These are phyloP conservation scores for Typhlichthys eigenmanni DNA, from an alignment of 2,797 vertebrate species.

Conservation along the genomic window DNA sequence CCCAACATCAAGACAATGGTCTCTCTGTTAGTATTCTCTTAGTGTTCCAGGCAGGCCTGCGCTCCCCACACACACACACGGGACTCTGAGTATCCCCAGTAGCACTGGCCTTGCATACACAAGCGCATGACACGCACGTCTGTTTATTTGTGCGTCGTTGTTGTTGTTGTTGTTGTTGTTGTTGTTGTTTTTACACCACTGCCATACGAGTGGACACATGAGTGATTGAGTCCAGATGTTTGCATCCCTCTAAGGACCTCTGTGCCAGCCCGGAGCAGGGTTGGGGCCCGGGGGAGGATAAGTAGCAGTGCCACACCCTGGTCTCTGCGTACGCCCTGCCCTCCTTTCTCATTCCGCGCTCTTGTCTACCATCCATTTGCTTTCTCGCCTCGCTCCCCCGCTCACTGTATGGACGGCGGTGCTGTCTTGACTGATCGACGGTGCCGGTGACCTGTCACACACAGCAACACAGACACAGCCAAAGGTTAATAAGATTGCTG, in stretches of 20 bases:
- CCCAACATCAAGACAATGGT: slow-evolving; percentile 73
- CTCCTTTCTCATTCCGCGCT: slow-evolving; percentile 1
- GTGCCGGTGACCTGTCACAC: slow-evolving; percentile 60
- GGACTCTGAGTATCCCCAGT: background rate
- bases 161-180: background rate
- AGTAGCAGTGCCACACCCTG: background rate
- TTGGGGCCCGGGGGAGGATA: slow-evolving; percentile 3
- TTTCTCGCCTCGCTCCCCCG: slow-evolving; percentile 1
- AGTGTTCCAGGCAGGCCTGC: slow-evolving; percentile 51
- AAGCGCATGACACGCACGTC: slow-evolving; percentile 4
- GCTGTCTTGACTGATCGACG: slow-evolving; percentile 58
- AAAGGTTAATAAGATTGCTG: slow-evolving; percentile 98
- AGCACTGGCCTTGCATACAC: background rate
- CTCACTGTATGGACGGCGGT: slow-evolving; percentile 48
- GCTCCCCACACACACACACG: slow-evolving; percentile 28
- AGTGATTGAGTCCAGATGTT: slow-evolving; percentile 61
- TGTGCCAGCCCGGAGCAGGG: slow-evolving; percentile 1
- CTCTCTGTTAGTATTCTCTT: slow-evolving; percentile 77
- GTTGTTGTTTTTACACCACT: slow-evolving; percentile 5
- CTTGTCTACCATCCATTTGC: background rate
- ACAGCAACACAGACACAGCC: slow-evolving; percentile 76
- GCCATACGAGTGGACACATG: slow-evolving; percentile 14
- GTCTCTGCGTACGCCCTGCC: background rate
- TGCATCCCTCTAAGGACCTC: slow-evolving; percentile 32
- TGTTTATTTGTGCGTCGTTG: background rate